These are phyloP conservation scores for Archaeoteleia sp. DNA, from an alignment of 2,888 invertebrate genomes.

Conservation along the genomic window DNA sequence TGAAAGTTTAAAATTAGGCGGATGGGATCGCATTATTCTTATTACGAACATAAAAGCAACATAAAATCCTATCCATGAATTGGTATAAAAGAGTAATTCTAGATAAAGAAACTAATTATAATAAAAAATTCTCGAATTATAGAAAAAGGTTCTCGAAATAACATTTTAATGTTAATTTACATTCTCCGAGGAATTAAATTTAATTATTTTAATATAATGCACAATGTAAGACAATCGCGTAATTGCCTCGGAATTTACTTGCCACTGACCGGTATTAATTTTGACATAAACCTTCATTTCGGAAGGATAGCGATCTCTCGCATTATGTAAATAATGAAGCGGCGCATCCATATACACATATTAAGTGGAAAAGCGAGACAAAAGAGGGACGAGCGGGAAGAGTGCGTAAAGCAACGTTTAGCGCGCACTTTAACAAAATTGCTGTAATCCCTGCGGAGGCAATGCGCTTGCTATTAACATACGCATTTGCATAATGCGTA, in stretches of 20 bases:
- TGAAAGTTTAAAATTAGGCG: too few relatives aligned
- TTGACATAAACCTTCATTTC: constrained; percentile 16
- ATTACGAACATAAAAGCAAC: too few relatives aligned
- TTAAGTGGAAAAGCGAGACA: constrained; percentile 40
- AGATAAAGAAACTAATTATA: too few relatives aligned
- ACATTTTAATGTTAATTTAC: too few relatives aligned
- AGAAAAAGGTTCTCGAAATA: too few relatives aligned
- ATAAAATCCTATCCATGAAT: too few relatives aligned
- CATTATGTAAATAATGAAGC: constrained; percentile 71
- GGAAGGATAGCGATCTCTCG: constrained; percentile 64
- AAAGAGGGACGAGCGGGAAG: constrained; percentile 28
- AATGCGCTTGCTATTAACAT: constrained; percentile 67
- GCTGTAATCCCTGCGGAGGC: constrained; percentile 66
- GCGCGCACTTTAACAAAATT: constrained; percentile 69
- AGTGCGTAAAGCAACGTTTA: constrained; percentile 55
- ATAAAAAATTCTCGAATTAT: too few relatives aligned
- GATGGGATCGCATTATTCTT: too few relatives aligned
- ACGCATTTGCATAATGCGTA: constrained; percentile 74
- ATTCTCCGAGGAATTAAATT: too few relatives aligned
- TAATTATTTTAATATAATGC: too few relatives aligned
- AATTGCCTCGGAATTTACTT: not conserved
- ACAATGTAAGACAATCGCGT: too few relatives aligned
- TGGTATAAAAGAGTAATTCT: too few relatives aligned
- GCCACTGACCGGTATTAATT: constrained; percentile 1
- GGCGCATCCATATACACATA: constrained; percentile 7